Base-by-base conservation (phyloP, 2,888 invertebrate species). In the Drosophila flavopinicola region DNA sequence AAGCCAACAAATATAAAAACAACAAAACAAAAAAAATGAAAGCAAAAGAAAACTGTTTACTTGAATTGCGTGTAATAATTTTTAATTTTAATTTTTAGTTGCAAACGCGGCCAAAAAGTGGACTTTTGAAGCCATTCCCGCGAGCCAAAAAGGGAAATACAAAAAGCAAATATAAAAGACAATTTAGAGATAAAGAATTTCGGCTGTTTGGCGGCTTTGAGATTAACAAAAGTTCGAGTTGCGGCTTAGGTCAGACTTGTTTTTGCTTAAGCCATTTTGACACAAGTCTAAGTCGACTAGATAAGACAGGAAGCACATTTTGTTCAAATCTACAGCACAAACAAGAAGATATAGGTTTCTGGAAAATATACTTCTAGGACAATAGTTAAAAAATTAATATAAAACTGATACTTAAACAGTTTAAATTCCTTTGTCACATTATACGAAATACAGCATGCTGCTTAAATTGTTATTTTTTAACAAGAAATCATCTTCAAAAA, bases 11-110 rank as follows among this genome's bases (percentile, higher is more conserved):
- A 23, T 30, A 33, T 45, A 49, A 37, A 35, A 44, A 42, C 35
- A 45, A 66, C 42, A 38, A 42, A 51, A 13, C 25, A 45, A 25
- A 48, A 33, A 13, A 38, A 29, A 37, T 17, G 33, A 56, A 32
- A 48, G 42, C 25, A 29, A 53, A n/a, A 51, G 25, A 6, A 61
- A 66, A 64, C 49, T 58, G 64, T 71, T 52, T 52, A 56, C 64
- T 68, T 59, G 71, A 65, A 77, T 71, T 70, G 71, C 59, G 60
- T 68, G 85, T 58, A 85, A 86, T 83, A 83, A 83, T 87, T 83
- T 83, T 83, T 80, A 77, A 82, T 82, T 82, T 86, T 82, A 71
- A 86, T 82, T 86, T 85, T 68, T 84, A 84, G 86, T 86, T 68
- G 30, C 30, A 48, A 49, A 35, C 58, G 83, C 39, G 69, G 65